A percentile compares a stretch with the other conserved stretches of the same genome.
These are phyloP conservation scores for Entomobrya multifasciata DNA, from an alignment of 2,888 invertebrate genomes.

Conservation along the genomic window DNA sequence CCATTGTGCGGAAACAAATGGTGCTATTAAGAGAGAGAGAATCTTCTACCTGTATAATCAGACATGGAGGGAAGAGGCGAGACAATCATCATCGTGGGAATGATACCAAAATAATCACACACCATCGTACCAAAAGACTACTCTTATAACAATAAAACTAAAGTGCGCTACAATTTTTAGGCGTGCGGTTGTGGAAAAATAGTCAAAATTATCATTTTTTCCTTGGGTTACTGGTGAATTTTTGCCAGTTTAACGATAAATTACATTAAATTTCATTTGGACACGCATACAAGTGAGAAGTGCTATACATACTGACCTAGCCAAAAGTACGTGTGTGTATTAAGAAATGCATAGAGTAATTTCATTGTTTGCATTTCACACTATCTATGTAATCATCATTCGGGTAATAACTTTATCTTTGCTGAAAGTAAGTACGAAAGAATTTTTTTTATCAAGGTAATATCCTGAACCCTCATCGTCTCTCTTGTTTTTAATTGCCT, in stretches of 20 bases:
- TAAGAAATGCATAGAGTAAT: not conserved
- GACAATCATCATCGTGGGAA: constrained; percentile 73
- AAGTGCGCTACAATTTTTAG: not conserved
- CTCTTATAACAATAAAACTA: constrained; percentile 26
- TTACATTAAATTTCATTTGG: no score
- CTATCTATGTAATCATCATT: constrained; percentile 26
- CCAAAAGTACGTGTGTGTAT: no score
- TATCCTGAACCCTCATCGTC: not conserved
- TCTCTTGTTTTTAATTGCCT: constrained; percentile 52
- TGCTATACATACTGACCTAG: no score
- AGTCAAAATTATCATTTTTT: no score
- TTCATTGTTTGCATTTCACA: constrained; percentile 59
- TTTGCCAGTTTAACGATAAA: no score
- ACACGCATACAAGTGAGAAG: no score
- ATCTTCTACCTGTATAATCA: constrained; percentile 68
- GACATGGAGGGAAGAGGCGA: constrained; percentile 67
- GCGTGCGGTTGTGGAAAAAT: not conserved
- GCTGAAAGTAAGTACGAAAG: not conserved
- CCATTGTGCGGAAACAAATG: constrained; percentile 61
- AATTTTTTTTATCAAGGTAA: no score
- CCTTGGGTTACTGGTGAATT: no score
- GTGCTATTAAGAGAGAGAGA: constrained; percentile 58
- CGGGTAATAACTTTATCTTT: not conserved
- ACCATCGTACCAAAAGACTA: no score
- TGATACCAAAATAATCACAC: constrained; percentile 68